Evolutionary conservation across 2,113 vertebrate genomes (phyloP).

Genomic region (Piprites chloris): DNA sequence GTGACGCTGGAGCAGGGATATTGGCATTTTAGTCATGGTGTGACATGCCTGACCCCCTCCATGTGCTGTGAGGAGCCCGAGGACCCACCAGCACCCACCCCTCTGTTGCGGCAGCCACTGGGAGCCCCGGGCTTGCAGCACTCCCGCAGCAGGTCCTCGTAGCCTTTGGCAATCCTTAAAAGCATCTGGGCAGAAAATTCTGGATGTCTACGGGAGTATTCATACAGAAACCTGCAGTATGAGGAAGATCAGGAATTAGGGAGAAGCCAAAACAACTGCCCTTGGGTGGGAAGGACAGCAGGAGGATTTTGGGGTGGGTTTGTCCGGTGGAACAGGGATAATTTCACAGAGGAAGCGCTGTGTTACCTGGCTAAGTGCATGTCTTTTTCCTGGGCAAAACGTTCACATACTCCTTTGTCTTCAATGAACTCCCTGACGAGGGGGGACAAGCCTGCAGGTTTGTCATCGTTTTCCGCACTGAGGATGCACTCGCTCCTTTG

Average conservation of each 20-base stretch:
- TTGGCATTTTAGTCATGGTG: not conserved
- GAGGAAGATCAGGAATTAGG: not conserved
- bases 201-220: constrained; percentile 65
- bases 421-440: constrained; percentile 52
- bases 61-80: accelerated
- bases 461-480: constrained; percentile 30
- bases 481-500: constrained; percentile 62
- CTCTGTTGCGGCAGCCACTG: constrained; percentile 13
- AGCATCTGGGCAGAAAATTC: constrained; percentile 47
- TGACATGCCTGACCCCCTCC: no score
- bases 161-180: constrained; percentile 33
- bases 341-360: not conserved
- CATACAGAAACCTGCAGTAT: constrained; percentile 50
- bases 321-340: accelerated
- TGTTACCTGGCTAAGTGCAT: constrained; percentile 62
- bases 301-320: not conserved
- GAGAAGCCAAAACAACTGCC: not conserved
- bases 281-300: no score
- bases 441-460: constrained; percentile 48
- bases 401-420: constrained; percentile 41
- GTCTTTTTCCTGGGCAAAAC: constrained; percentile 55
- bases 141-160: constrained; percentile 41
- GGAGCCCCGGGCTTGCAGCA: constrained; percentile 55
- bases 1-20: not conserved
- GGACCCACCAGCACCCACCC: not conserved